These are phyloP conservation scores for Ecliptopera silaceata DNA, from an alignment of 2,888 invertebrate genomes.

Conservation along the genomic window DNA sequence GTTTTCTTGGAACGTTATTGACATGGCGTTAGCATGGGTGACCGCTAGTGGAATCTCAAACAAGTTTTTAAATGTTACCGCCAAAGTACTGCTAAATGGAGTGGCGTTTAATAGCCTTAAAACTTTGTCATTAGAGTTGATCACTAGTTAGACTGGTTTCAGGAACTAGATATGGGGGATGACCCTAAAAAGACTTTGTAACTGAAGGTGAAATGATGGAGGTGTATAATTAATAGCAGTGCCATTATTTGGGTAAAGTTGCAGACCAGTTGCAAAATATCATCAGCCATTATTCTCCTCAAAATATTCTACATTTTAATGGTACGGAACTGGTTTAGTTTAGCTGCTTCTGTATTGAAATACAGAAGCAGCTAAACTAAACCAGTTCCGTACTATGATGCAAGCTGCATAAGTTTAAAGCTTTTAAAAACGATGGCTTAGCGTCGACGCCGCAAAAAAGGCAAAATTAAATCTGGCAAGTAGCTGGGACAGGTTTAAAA, in stretches of 20 bases:
- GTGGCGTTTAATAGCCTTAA: too few relatives aligned
- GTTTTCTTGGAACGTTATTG: not conserved
- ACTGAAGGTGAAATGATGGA: too few relatives aligned
- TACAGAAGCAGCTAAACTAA: constrained; percentile 13
- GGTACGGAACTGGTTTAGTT: too few relatives aligned
- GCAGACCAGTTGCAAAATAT: not conserved
- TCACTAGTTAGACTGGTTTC: too few relatives aligned
- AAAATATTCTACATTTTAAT: not conserved
- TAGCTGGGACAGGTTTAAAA: constrained; percentile 60
- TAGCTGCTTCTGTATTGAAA: constrained; percentile 5
- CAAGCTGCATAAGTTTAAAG: constrained; percentile 42
- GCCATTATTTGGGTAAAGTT: too few relatives aligned
- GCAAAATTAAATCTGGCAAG: constrained; percentile 61
- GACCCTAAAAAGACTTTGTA: too few relatives aligned
- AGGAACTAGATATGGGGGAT: too few relatives aligned
- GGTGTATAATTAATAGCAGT: too few relatives aligned
- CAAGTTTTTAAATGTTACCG: too few relatives aligned
- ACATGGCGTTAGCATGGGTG: not conserved
- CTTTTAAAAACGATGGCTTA: constrained; percentile 45
- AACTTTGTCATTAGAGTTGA: too few relatives aligned
- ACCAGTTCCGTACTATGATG: constrained; percentile 24
- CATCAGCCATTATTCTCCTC: not conserved
- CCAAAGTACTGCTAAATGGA: too few relatives aligned
- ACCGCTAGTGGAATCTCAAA: not conserved
- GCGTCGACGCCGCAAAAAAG: constrained; percentile 58